phyloP scores from a whole-genome alignment of 2,888 invertebrate genomes.

The Pharmacophagus antenor region DNA sequence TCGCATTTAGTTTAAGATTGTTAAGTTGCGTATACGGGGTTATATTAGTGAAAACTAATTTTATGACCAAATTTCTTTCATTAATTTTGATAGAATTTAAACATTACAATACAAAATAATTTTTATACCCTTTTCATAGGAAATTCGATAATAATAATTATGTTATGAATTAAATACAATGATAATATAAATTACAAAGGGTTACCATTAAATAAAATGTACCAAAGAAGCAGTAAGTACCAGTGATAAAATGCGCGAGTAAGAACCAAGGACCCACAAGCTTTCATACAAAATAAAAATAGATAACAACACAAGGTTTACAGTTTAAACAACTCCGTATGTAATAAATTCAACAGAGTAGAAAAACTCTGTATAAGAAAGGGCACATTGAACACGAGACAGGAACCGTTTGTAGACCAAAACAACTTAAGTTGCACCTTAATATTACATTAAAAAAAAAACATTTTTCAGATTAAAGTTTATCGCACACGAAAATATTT shows the following conservation, averaged over 20 bases:
- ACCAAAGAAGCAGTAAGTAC: background rate
- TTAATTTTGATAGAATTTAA: no score
- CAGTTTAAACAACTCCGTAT: constrained; percentile 37
- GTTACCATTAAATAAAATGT: background rate
- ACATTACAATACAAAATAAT: no score
- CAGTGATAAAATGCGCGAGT: background rate
- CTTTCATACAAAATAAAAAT: constrained; percentile 43
- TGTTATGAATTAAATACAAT: no score
- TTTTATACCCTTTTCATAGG: no score
- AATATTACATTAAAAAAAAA: constrained; percentile 1
- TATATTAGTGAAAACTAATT: no score
- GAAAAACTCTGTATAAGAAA: background rate
- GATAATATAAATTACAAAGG: background rate
- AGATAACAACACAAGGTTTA: constrained; percentile 46
- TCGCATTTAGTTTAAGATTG: no score
- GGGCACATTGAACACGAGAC: constrained; percentile 45
- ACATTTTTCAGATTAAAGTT: background rate
- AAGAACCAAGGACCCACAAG: constrained; percentile 14
- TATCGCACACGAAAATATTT: background rate
- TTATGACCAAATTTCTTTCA: no score
- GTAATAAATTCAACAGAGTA: constrained; percentile 12
- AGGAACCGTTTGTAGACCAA: constrained; percentile 41
- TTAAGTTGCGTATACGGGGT: no score
- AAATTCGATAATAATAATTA: no score
- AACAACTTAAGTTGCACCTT: constrained; percentile 18